Evolutionary conservation across 2,113 vertebrate species (phyloP).

Genomic region (Hippocampus guttulatus): DNA sequence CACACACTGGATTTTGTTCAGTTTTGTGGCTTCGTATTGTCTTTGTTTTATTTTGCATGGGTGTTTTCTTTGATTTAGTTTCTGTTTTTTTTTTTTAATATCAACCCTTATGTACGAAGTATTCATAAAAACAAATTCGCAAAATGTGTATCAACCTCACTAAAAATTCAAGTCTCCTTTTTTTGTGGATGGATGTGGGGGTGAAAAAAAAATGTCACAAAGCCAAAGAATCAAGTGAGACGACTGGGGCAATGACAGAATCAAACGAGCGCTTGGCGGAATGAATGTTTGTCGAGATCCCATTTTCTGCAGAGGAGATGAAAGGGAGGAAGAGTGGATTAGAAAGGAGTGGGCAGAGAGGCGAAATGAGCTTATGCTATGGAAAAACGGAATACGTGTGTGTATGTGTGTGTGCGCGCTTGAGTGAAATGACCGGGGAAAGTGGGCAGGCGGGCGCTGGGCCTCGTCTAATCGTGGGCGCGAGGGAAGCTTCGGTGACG

Average conservation of each 20-base stretch:
- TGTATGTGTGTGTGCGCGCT: background rate
- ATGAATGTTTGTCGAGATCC: constrained; percentile 61
- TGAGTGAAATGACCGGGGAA: constrained; percentile 16
- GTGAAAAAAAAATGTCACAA: background rate
- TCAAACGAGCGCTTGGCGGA: constrained; percentile 39
- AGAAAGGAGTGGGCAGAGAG: constrained; percentile 54
- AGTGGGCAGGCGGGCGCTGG: background rate
- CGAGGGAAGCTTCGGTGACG: constrained; percentile 47
- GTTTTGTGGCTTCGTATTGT: no score
- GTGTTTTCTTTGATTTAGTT: no score
- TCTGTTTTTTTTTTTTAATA: no score
- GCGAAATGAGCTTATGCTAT: constrained; percentile 47
- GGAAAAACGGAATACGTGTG: constrained; percentile 3
- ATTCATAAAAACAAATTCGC: no score
- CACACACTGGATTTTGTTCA: no score
- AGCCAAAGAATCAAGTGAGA: constrained; percentile 14
- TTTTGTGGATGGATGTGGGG: constrained; percentile 3
- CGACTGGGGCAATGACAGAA: constrained; percentile 17
- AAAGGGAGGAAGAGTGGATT: constrained; percentile 58
- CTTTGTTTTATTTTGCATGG: no score
- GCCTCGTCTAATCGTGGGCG: background rate
- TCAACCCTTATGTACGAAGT: no score
- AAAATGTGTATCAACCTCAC: no score
- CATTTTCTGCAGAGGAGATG: constrained; percentile 62
- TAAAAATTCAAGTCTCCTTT: no score